These are phyloP conservation scores for Penaeus chinensis DNA, from an alignment of 1,140 invertebrate genomes.

Conservation along the genomic window DNA sequence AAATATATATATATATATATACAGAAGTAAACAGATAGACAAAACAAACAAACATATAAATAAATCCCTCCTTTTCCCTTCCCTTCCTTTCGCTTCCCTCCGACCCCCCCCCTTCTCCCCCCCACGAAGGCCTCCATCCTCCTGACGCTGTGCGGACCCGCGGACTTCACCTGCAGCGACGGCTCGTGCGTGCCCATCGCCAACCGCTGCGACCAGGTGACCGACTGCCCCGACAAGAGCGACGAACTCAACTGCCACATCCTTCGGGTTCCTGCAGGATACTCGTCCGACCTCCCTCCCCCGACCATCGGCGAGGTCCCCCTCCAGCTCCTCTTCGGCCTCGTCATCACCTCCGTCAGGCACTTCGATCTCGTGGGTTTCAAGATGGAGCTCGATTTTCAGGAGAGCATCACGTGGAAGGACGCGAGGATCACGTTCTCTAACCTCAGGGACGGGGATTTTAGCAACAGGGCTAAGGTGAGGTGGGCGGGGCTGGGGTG, in stretches of 20 bases:
- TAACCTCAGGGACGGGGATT: slow-evolving; percentile 13
- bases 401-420: slow-evolving; percentile 26
- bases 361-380: slow-evolving; percentile 41
- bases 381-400: slow-evolving; percentile 27
- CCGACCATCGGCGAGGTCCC: background rate
- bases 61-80: too few relatives aligned
- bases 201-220: slow-evolving; percentile 68
- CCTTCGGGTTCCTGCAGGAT: slow-evolving; percentile 1
- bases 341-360: slow-evolving; percentile 38
- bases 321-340: background rate
- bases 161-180: slow-evolving; percentile 69
- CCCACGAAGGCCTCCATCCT: slow-evolving; percentile 61
- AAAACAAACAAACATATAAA: too few relatives aligned
- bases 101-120: slow-evolving; percentile 64
- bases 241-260: slow-evolving; percentile 36
- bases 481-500: background rate
- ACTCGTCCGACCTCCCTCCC: slow-evolving; percentile 2
- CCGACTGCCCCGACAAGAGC: slow-evolving; percentile 66
- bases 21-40: too few relatives aligned
- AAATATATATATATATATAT: too few relatives aligned
- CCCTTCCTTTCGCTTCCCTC: background rate
- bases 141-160: slow-evolving; percentile 73
- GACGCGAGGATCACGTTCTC: slow-evolving; percentile 15
- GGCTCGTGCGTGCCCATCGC: slow-evolving; percentile 74
- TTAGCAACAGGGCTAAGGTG: slow-evolving; percentile 26